These are phyloP conservation scores for Macroteleia sp. DNA, from an alignment of 2,888 invertebrate genomes.

Conservation along the genomic window DNA sequence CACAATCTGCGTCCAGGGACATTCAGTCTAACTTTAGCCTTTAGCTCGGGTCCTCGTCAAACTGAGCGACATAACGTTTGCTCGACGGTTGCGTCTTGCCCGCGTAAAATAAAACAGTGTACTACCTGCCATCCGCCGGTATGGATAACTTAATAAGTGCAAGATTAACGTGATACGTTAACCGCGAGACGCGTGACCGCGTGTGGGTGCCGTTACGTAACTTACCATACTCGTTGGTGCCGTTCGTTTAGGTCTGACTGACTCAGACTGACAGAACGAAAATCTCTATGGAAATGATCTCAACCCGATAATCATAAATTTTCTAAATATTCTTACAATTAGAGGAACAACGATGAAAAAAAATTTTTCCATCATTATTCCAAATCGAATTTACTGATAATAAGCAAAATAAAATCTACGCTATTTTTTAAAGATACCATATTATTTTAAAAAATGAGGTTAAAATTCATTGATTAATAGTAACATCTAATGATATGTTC, in stretches of 20 bases:
- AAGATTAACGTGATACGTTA: constrained; percentile 51
- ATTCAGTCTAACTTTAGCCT: constrained; percentile 81
- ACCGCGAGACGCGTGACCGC: no score
- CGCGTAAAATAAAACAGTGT: constrained; percentile 78
- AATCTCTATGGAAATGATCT: constrained; percentile 3
- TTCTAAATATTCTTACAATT: no score
- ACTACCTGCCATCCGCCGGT: constrained; percentile 73
- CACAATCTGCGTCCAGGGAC: constrained; percentile 79
- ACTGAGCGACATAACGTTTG: constrained; percentile 72
- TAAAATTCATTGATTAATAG: no score
- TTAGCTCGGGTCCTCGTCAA: constrained; percentile 74
- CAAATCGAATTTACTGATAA: no score
- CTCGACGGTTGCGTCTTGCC: constrained; percentile 69
- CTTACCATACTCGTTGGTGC: no score
- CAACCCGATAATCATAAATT: no score
- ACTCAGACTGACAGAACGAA: constrained; percentile 6
- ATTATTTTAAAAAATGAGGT: not conserved
- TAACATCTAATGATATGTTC: not conserved
- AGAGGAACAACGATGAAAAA: no score
- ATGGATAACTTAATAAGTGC: constrained; percentile 72
- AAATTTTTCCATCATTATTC: no score
- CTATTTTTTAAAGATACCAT: not conserved
- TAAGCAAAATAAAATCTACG: no score
- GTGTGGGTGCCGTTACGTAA: constrained; percentile 70
- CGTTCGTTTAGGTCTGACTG: constrained; percentile 1